Evolutionary conservation across 2,113 vertebrate species (phyloP).

Genomic region (Anarhynchus alexandrinus): DNA sequence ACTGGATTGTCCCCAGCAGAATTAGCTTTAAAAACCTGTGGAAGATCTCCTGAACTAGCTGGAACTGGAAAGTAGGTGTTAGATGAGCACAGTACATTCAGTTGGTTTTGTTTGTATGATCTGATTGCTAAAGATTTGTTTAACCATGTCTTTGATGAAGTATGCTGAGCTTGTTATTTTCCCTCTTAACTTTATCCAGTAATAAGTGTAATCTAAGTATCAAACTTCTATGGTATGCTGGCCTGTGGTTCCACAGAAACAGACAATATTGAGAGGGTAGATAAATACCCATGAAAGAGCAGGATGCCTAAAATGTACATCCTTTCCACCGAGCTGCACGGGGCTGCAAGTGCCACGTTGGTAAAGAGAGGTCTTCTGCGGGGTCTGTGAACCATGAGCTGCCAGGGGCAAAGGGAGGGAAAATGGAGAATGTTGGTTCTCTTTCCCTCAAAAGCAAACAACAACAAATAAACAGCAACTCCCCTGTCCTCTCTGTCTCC

Average conservation of each 20-base stretch:
- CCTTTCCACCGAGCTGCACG: background rate
- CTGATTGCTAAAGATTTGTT: background rate
- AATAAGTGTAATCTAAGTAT: background rate
- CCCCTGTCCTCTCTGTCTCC: background rate
- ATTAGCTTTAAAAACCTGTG: background rate
- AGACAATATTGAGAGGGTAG: background rate
- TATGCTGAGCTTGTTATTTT: background rate
- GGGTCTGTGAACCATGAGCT: background rate
- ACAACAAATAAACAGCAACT: background rate
- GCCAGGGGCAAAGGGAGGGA: background rate
- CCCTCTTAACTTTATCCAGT: background rate
- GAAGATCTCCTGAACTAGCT: background rate
- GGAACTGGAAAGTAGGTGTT: background rate
- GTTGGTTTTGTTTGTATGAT: background rate
- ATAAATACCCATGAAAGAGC: background rate
- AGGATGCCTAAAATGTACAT: background rate
- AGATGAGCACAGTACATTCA: background rate
- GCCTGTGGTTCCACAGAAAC: background rate
- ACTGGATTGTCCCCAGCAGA: background rate
- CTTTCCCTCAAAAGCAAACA: background rate
- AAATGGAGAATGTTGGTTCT: background rate
- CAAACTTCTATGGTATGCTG: accelerated
- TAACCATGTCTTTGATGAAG: background rate
- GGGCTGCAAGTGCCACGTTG: background rate
- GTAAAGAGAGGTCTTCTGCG: background rate